Percentiles rank a stretch among this genome's conserved stretches.
phyloP scores from a whole-genome alignment of 2,113 vertebrate species.

The Procavia capensis region DNA sequence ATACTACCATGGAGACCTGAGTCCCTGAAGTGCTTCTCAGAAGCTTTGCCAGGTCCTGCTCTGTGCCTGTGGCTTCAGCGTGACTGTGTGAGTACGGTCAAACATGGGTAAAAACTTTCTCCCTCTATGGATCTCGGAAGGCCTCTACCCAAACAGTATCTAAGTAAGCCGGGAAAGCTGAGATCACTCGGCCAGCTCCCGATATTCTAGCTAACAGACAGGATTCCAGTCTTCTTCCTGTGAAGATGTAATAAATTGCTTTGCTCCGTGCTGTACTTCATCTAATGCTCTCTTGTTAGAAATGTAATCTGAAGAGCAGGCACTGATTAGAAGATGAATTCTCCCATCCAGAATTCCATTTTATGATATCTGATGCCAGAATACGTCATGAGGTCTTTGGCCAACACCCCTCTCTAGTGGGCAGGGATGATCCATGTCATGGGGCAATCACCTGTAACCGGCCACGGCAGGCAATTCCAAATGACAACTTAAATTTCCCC shows the following conservation, averaged over 20 bases:
- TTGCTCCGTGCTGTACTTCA: fast-evolving
- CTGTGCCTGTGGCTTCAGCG: too few relatives aligned
- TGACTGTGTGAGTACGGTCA: too few relatives aligned
- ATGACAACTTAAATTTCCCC: neutral
- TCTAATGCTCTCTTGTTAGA: neutral
- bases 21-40: too few relatives aligned
- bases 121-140: fast-evolving
- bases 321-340: neutral
- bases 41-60: too few relatives aligned
- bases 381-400: neutral
- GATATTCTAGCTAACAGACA: neutral
- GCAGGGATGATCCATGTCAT: neutral
- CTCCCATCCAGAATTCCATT: neutral
- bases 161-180: neutral
- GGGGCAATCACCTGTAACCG: neutral
- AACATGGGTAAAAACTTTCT: neutral
- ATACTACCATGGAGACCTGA: too few relatives aligned
- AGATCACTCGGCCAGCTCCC: neutral
- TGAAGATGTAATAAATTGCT: neutral
- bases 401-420: neutral
- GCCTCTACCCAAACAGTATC: neutral
- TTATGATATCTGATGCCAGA: neutral
- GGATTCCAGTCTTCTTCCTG: fast-evolving
- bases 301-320: neutral
- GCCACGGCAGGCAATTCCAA: neutral